These are phyloP conservation scores for Melangyna quadrimaculata DNA, from an alignment of 2,888 invertebrate genomes.

Conservation along the genomic window DNA sequence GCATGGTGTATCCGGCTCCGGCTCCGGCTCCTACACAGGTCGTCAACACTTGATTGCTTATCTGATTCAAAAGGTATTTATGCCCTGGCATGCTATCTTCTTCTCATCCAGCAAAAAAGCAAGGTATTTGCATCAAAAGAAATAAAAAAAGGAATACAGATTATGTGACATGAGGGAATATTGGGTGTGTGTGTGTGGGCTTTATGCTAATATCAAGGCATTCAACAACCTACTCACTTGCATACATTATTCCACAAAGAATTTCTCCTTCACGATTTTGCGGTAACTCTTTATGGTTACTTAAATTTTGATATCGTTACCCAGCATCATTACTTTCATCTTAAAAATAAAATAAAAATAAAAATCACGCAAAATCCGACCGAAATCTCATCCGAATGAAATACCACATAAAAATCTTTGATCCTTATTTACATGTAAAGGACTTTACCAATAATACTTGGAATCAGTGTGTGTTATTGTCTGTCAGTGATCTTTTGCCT, in stretches of 20 bases:
- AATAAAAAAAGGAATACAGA: not conserved
- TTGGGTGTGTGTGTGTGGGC: not conserved
- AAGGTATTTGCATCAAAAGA: not conserved
- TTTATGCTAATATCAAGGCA: slow-evolving; percentile 53
- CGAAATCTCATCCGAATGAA: slow-evolving; percentile 10
- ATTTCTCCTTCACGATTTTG: slow-evolving; percentile 31
- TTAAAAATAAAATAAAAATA: slow-evolving; percentile 19
- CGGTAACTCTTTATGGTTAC: slow-evolving; percentile 11
- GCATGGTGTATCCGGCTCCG: not conserved
- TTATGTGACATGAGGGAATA: slow-evolving; percentile 39
- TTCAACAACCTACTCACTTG: slow-evolving; percentile 21
- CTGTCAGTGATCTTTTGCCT: not conserved
- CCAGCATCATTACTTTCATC: slow-evolving; percentile 9
- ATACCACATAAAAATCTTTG: slow-evolving; percentile 21
- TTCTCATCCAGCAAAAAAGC: not conserved
- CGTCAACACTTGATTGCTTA: slow-evolving; percentile 66
- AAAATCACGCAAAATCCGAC: slow-evolving; percentile 1
- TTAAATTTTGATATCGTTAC: slow-evolving; percentile 3
- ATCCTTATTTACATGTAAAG: slow-evolving; percentile 58
- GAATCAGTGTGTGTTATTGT: not conserved
- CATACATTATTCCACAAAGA: slow-evolving; percentile 17
- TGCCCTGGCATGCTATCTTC: not conserved
- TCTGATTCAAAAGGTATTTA: slow-evolving; percentile 44
- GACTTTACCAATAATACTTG: slow-evolving; percentile 27
- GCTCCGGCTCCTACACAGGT: not conserved